phyloP scores from a whole-genome alignment of 2,888 invertebrate species.

The Sinohyriopsis cumingii region DNA sequence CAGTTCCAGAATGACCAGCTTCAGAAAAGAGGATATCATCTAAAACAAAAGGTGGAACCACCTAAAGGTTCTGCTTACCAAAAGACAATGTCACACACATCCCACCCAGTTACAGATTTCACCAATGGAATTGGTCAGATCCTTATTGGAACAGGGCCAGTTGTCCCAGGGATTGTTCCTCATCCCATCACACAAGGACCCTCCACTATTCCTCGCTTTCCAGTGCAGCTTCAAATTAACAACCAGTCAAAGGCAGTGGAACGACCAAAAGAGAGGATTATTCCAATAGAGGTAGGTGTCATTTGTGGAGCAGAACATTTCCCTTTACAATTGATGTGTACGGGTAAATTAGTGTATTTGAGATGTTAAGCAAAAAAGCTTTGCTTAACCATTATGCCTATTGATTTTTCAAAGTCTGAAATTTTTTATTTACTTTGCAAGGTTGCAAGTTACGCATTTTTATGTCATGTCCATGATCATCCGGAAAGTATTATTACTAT shows the following conservation, averaged over 20 bases:
- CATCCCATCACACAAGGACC: not conserved
- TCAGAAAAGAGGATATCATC: slow-evolving; percentile 5
- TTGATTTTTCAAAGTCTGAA: too few species aligned
- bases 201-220: not conserved
- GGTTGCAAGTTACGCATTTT: too few species aligned
- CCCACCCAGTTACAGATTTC: slow-evolving; percentile 14
- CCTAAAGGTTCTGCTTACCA: not conserved
- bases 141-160: slow-evolving; percentile 28
- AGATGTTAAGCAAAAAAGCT: too few species aligned
- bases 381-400: too few species aligned
- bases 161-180: slow-evolving; percentile 5
- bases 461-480: too few species aligned
- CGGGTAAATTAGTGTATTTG: too few species aligned
- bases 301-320: too few species aligned
- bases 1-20: slow-evolving; percentile 23
- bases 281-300: slow-evolving; percentile 44
- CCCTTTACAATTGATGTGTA: too few species aligned
- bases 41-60: slow-evolving; percentile 1
- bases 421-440: too few species aligned
- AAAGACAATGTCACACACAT: not conserved
- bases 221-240: slow-evolving; percentile 1
- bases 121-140: slow-evolving; percentile 20
- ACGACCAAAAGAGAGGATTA: slow-evolving; percentile 34
- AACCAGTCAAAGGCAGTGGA: not conserved
- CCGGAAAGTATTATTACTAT: too few species aligned